Evolutionary conservation across 2,888 invertebrate genomes (phyloP).

Genomic region (Glaucopsyche alexis): DNA sequence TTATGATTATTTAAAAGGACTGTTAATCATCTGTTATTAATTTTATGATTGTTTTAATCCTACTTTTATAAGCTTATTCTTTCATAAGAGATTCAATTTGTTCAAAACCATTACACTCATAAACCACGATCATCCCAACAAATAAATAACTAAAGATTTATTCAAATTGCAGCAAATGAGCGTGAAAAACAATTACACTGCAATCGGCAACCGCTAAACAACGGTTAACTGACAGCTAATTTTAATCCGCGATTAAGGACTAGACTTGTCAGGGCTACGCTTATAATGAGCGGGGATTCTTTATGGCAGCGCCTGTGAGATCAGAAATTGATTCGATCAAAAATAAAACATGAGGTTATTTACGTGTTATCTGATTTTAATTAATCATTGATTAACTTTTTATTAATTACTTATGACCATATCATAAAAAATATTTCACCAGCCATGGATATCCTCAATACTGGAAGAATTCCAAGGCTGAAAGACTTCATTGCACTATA

Average conservation of each 20-base stretch:
- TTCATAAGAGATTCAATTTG: background rate
- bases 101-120: slow-evolving; percentile 6
- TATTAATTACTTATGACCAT: no score
- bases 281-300: slow-evolving; percentile 55
- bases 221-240: slow-evolving; percentile 69
- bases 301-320: slow-evolving; percentile 38
- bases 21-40: no score
- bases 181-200: slow-evolving; percentile 77
- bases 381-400: slow-evolving; percentile 12
- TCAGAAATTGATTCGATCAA: slow-evolving; percentile 26
- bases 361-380: background rate
- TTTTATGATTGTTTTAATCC: no score
- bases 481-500: no score
- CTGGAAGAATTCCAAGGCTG: no score
- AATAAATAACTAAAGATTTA: slow-evolving; percentile 67
- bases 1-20: no score
- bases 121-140: slow-evolving; percentile 47
- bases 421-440: no score
- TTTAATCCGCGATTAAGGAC: slow-evolving; percentile 73
- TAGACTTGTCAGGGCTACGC: slow-evolving; percentile 55
- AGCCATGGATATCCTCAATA: no score
- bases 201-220: slow-evolving; percentile 64
- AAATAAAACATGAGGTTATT: slow-evolving; percentile 34
- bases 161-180: slow-evolving; percentile 71
- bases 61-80: background rate